Evolutionary conservation across 2,888 invertebrate species (phyloP).

Genomic region (Yponomeuta sedellus): DNA sequence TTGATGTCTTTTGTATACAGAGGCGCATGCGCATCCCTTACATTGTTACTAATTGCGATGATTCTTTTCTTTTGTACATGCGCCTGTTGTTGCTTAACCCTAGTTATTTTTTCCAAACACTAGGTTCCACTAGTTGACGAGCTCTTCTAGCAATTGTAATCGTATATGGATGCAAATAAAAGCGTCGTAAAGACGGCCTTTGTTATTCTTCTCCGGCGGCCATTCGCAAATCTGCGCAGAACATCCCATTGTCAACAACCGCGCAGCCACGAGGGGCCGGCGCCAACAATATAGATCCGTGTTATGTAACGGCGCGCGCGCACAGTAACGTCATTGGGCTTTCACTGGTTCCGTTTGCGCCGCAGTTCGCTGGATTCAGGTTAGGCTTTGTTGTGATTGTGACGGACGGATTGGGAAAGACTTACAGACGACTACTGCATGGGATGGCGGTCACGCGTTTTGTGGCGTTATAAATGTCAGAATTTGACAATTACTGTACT

Average conservation of each 20-base stretch:
- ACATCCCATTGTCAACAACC: neutral
- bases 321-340: conserved; percentile 6
- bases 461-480: too few relatives aligned
- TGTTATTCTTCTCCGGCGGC: neutral
- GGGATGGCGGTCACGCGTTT: too few relatives aligned
- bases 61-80: too few relatives aligned
- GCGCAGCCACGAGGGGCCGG: neutral
- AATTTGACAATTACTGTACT: too few relatives aligned
- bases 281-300: conserved; percentile 4
- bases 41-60: neutral
- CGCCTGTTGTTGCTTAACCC: too few relatives aligned
- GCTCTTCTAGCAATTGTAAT: too few relatives aligned
- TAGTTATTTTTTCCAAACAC: too few relatives aligned
- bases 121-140: too few relatives aligned
- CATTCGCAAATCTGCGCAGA: neutral
- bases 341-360: neutral
- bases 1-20: conserved; percentile 13
- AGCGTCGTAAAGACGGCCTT: neutral
- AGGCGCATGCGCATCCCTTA: neutral
- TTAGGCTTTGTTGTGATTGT: too few relatives aligned
- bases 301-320: conserved; percentile 5
- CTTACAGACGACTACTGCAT: neutral
- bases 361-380: neutral
- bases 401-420: neutral
- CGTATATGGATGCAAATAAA: too few relatives aligned